phyloP scores from a whole-genome alignment of 2,113 vertebrate species.

The Barbus barbus region DNA sequence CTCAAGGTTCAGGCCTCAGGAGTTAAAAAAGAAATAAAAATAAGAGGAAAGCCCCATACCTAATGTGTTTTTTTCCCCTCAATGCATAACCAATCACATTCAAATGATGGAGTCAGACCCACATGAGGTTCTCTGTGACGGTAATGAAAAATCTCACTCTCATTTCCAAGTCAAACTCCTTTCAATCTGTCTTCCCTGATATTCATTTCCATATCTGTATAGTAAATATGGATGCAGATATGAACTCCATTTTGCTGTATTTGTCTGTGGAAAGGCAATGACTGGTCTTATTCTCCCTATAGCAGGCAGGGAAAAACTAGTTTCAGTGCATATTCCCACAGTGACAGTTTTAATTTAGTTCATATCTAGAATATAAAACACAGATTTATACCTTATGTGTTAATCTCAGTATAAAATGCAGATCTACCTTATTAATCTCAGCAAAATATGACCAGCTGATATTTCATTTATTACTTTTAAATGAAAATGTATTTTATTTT shows the following conservation, averaged over 20 bases:
- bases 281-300: constrained; percentile 21
- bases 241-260: constrained; percentile 30
- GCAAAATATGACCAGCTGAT: neutral
- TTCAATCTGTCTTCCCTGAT: constrained; percentile 30
- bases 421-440: no score
- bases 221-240: constrained; percentile 34
- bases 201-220: constrained; percentile 35
- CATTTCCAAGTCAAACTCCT: constrained; percentile 49
- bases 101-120: constrained; percentile 44
- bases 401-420: no score
- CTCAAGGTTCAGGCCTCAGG: constrained; percentile 27
- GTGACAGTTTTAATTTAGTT: constrained; percentile 19
- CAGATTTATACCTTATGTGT: neutral
- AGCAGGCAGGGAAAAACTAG: neutral
- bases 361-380: neutral
- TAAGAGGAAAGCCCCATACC: constrained; percentile 50
- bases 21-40: constrained; percentile 35
- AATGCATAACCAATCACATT: constrained; percentile 55
- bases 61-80: constrained; percentile 49
- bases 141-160: constrained; percentile 43
- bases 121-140: constrained; percentile 43
- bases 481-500: neutral
- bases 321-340: constrained; percentile 12
- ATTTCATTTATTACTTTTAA: neutral
- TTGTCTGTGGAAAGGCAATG: constrained; percentile 34